These are phyloP conservation scores for Cherax destructor DNA, from an alignment of 1,140 invertebrate genomes.

Conservation along the genomic window DNA sequence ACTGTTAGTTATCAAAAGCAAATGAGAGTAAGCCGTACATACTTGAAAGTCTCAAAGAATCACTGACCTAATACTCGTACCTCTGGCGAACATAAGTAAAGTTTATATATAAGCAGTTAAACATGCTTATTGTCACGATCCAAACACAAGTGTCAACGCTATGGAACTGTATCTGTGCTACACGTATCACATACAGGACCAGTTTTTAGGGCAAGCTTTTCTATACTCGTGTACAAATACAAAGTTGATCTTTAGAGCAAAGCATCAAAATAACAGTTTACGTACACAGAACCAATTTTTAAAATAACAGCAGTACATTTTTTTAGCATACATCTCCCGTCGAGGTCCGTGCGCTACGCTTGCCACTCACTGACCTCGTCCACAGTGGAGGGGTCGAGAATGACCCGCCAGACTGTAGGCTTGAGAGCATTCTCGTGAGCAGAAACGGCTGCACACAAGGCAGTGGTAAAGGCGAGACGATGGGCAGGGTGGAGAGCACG, in stretches of 20 bases:
- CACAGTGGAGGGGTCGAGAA: constrained; percentile 14
- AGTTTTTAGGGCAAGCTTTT: neutral
- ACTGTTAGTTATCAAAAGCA: neutral
- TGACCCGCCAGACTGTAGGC: constrained; percentile 31
- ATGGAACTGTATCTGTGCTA: neutral
- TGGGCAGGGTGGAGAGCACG: constrained; percentile 55
- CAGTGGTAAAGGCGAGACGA: constrained; percentile 61
- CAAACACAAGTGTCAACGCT: neutral
- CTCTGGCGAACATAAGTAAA: neutral
- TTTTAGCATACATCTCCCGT: neutral
- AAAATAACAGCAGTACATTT: neutral
- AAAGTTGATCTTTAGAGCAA: neutral
- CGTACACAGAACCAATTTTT: neutral
- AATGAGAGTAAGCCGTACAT: neutral
- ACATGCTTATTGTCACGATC: neutral
- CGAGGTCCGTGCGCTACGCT: too few species aligned
- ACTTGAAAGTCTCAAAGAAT: neutral
- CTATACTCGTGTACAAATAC: neutral
- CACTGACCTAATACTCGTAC: neutral
- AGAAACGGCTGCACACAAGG: constrained; percentile 48
- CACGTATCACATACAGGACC: neutral
- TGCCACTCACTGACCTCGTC: constrained; percentile 36
- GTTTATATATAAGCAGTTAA: neutral
- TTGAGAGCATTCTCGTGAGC: constrained; percentile 35
- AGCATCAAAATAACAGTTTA: neutral